Conservation (phyloP, 1,140 invertebrate genomes). For the Macrobrachium nipponense region DNA sequence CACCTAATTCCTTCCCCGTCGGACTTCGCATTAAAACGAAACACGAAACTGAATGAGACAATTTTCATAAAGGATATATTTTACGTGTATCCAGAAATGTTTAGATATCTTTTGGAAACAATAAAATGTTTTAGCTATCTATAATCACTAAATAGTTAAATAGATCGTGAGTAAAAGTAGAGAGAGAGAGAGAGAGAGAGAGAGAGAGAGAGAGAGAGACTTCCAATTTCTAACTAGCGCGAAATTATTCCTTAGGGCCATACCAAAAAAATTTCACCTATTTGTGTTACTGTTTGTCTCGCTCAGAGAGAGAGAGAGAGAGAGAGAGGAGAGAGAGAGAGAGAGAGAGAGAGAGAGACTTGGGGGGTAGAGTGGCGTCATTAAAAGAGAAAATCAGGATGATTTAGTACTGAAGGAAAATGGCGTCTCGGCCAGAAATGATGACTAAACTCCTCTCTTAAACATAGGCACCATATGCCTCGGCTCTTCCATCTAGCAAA, state of each 20-base stretch:
- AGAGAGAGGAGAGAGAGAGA: constrained; percentile 23
- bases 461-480: constrained; percentile 42
- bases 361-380: not conserved
- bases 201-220: constrained; percentile 28
- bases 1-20: too few relatives aligned
- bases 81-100: too few relatives aligned
- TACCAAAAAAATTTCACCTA: not conserved
- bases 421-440: constrained; percentile 11
- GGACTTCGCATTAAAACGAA: too few relatives aligned
- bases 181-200: constrained; percentile 23
- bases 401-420: too few relatives aligned
- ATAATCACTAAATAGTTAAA: not conserved
- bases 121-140: too few relatives aligned
- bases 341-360: constrained; percentile 27
- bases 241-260: too few relatives aligned
- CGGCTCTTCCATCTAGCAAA: not conserved
- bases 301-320: not conserved
- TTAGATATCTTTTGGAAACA: too few relatives aligned
- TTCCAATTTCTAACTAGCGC: constrained; percentile 3
- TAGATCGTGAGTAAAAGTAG: too few relatives aligned
- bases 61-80: too few relatives aligned
- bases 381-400: not conserved
- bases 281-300: not conserved
- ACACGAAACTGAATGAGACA: too few relatives aligned
- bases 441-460: constrained; percentile 56